A percentile compares a stretch with the other conserved stretches of the same genome.
phyloP scores from a whole-genome alignment of 2,113 vertebrate genomes.

The Nicator chloris region DNA sequence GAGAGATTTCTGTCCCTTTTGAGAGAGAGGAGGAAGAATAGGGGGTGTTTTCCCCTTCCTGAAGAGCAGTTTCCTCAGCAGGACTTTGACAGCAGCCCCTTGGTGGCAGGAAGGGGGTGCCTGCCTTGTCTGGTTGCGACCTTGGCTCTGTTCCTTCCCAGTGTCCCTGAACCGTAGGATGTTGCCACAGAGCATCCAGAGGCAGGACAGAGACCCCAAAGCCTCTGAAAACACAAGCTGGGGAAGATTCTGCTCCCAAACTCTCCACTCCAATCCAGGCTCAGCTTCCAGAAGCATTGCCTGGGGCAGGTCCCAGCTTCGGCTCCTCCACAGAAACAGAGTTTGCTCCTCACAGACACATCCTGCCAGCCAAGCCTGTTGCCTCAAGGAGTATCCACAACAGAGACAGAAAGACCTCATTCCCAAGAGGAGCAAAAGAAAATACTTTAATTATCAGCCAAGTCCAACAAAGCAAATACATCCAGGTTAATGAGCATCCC shows the following conservation, averaged over 20 bases:
- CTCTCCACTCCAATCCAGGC: background rate
- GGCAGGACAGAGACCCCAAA: background rate
- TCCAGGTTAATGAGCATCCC: conserved; percentile 30
- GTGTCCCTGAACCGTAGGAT: background rate
- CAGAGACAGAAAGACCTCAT: background rate
- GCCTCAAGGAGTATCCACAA: background rate
- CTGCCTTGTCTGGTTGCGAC: background rate
- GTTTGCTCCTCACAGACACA: background rate
- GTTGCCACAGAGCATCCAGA: background rate
- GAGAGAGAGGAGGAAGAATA: background rate
- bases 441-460: background rate
- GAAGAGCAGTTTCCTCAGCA: background rate
- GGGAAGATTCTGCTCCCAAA: background rate
- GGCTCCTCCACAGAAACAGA: background rate
- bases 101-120: background rate
- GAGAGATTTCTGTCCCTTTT: background rate
- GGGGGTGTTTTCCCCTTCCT: background rate
- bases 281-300: background rate
- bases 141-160: background rate
- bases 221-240: background rate
- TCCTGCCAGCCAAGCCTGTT: background rate
- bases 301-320: background rate
- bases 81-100: background rate
- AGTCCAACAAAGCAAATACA: background rate
- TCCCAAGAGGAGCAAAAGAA: background rate